phyloP scores from a whole-genome alignment of 2,113 vertebrate genomes.

The Cheirogaleus medius region DNA sequence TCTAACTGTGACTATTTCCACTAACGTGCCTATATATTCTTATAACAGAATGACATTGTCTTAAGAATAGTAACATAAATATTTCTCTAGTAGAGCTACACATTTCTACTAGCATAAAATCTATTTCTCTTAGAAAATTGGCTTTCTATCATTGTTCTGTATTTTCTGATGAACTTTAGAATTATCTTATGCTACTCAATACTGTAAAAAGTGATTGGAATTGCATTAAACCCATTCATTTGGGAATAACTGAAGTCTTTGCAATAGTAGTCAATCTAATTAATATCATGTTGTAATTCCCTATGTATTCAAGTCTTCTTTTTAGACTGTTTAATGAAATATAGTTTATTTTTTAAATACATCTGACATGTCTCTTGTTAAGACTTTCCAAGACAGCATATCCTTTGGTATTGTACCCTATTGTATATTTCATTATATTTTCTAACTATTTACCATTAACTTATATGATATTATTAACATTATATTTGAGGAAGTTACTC shows the following conservation, averaged over 20 bases:
- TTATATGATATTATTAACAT: not conserved
- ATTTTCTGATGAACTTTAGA: slow-evolving; percentile 14
- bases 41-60: not conserved
- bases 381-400: not conserved
- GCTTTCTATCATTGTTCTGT: not conserved
- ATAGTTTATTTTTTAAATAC: not conserved
- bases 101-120: not conserved
- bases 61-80: not conserved
- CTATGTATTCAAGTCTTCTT: not conserved
- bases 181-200: not conserved
- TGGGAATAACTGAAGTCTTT: not conserved
- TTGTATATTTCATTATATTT: not conserved
- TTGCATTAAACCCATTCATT: not conserved
- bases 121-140: not conserved
- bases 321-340: slow-evolving; percentile 33
- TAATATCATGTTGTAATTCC: not conserved
- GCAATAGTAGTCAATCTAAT: not conserved
- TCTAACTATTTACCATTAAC: not conserved
- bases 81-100: not conserved
- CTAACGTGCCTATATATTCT: not conserved
- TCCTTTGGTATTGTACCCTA: not conserved
- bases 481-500: slow-evolving; percentile 7
- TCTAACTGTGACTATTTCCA: not conserved
- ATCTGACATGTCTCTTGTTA: not conserved
- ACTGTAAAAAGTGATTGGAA: not conserved